Evolutionary conservation across 2,113 vertebrate genomes (phyloP).

Genomic region (Tachysurus vachellii): DNA sequence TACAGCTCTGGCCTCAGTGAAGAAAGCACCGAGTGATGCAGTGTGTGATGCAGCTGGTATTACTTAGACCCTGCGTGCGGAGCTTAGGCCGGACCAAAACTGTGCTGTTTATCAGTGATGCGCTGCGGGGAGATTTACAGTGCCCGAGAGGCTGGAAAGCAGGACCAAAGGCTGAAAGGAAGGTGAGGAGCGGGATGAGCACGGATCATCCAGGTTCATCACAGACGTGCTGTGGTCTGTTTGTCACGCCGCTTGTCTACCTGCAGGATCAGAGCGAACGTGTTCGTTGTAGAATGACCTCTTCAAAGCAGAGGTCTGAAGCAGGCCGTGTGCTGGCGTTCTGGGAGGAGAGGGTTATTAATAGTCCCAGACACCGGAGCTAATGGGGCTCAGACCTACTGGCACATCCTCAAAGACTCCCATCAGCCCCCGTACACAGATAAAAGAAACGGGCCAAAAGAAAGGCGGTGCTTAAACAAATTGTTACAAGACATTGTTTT

Average conservation of each 20-base stretch:
- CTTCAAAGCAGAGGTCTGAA: slow-evolving; percentile 70
- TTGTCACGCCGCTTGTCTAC: slow-evolving; percentile 45
- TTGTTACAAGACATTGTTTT: slow-evolving; percentile 53
- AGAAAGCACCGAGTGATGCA: not conserved
- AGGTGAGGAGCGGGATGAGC: slow-evolving; percentile 41
- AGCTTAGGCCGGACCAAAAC: slow-evolving; percentile 29
- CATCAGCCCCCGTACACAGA: slow-evolving; percentile 43
- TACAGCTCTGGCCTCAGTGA: slow-evolving; percentile 4
- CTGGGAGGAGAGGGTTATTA: slow-evolving; percentile 60
- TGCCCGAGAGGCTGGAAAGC: not conserved
- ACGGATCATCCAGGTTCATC: slow-evolving; percentile 36
- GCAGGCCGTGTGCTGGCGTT: slow-evolving; percentile 54
- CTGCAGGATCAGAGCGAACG: slow-evolving; percentile 45
- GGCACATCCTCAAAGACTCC: slow-evolving; percentile 58
- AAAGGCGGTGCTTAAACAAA: slow-evolving; percentile 45
- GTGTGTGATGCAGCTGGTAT: slow-evolving; percentile 51
- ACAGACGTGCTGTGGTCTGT: slow-evolving; percentile 22
- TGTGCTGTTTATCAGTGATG: slow-evolving; percentile 48
- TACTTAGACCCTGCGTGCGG: slow-evolving; percentile 52
- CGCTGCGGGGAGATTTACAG: slow-evolving; percentile 51
- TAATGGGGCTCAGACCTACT: slow-evolving; percentile 64
- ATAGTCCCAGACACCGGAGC: slow-evolving; percentile 61
- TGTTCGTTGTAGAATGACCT: slow-evolving; percentile 39
- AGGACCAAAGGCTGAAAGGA: not conserved
- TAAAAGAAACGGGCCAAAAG: slow-evolving; percentile 50